A percentile compares a stretch with the other conserved stretches of the same genome.
Evolutionary conservation across 2,888 invertebrate genomes (phyloP).

Genomic region (Tetanocera ferruginea): DNA sequence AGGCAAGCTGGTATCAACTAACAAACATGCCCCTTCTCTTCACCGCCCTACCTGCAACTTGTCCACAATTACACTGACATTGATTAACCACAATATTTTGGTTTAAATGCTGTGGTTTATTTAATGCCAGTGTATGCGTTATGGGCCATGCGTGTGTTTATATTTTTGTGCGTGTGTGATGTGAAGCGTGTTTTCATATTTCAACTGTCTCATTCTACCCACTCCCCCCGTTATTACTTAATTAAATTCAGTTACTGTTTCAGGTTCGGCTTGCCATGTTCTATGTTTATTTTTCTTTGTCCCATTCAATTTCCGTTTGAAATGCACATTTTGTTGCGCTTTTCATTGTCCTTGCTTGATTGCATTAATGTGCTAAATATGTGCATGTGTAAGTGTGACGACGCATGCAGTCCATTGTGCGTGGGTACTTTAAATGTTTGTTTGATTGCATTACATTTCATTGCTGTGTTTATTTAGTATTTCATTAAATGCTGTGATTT

Average conservation of each 20-base stretch:
- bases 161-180: not conserved
- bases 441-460: constrained; percentile 55
- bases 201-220: not conserved
- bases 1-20: not conserved
- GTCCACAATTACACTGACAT: not conserved
- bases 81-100: constrained; percentile 26
- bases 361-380: constrained; percentile 10
- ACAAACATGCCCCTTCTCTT: not conserved
- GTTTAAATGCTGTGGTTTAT: constrained; percentile 9
- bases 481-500: constrained; percentile 51
- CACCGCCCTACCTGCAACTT: not conserved
- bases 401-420: not conserved
- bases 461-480: constrained; percentile 52
- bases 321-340: constrained; percentile 39
- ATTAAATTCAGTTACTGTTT: constrained; percentile 19
- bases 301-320: constrained; percentile 16
- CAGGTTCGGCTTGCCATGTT: not conserved
- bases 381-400: not conserved
- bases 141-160: not conserved
- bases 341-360: constrained; percentile 50
- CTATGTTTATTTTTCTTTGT: constrained; percentile 25
- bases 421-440: constrained; percentile 50
- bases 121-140: not conserved
- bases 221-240: not conserved
- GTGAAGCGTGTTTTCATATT: not conserved